Evolutionary conservation across 2,797 vertebrate genomes (phyloP).

Genomic region (Acipenser oxyrinchus): DNA sequence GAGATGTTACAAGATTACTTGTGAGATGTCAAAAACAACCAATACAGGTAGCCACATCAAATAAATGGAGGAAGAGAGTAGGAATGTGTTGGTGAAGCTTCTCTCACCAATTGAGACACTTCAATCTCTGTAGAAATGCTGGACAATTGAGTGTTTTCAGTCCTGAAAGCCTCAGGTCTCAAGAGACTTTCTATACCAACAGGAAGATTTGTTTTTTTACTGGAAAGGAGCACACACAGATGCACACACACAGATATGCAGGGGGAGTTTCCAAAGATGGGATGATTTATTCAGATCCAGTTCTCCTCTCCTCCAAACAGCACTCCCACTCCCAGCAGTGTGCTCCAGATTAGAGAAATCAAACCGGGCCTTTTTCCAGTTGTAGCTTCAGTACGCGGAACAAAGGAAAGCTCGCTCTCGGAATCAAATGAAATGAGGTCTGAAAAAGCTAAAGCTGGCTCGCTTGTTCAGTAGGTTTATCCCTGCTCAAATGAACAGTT

Average conservation of each 20-base stretch:
- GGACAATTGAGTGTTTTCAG: too few relatives aligned
- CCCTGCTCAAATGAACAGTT: neutral
- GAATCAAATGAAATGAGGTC: neutral
- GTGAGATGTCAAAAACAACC: too few relatives aligned
- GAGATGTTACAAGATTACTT: too few relatives aligned
- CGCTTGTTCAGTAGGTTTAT: neutral
- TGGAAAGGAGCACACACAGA: neutral
- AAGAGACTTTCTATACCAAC: too few relatives aligned
- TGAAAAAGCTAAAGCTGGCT: neutral
- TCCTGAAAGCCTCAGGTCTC: too few relatives aligned
- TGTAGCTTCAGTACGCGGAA: neutral
- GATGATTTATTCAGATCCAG: slow-evolving; percentile 4
- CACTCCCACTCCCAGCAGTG: slow-evolving; percentile 5
- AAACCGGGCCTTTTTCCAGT: neutral
- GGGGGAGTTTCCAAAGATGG: neutral
- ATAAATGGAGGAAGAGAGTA: too few relatives aligned
- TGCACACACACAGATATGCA: neutral
- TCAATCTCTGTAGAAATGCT: too few relatives aligned
- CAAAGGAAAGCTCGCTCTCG: neutral
- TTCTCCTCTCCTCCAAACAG: slow-evolving; percentile 1
- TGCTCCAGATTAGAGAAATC: slow-evolving; percentile 1
- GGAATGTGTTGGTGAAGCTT: too few relatives aligned
- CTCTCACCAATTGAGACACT: too few relatives aligned
- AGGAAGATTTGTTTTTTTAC: too few relatives aligned
- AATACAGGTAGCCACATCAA: too few relatives aligned